phyloP scores from a whole-genome alignment of 2,888 invertebrate genomes.

The Aethes cnicana region DNA sequence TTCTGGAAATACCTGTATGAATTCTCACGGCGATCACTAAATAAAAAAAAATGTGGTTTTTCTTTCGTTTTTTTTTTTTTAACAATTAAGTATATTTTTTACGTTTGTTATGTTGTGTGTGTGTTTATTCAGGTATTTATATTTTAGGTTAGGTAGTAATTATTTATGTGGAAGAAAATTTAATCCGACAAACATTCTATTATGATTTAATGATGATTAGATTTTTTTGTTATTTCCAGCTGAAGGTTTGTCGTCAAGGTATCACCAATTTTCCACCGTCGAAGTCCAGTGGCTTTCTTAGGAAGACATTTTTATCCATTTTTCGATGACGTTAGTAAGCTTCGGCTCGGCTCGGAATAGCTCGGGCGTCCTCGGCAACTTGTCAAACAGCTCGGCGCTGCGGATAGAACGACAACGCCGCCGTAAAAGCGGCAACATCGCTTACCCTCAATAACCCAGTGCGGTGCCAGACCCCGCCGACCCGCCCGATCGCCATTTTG shows the following conservation, averaged over 20 bases:
- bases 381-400: conserved; percentile 39
- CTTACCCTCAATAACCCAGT: conserved; percentile 42
- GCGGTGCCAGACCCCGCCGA: conserved; percentile 24
- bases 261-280: background rate
- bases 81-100: too few species aligned
- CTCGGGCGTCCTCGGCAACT: conserved; percentile 49
- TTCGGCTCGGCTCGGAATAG: conserved; percentile 39
- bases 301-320: conserved; percentile 14
- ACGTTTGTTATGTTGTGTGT: too few species aligned
- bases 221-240: too few species aligned
- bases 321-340: conserved; percentile 20
- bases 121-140: too few species aligned
- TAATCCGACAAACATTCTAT: too few species aligned
- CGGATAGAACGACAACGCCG: conserved; percentile 45
- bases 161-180: too few species aligned
- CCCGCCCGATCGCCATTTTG: conserved; percentile 26
- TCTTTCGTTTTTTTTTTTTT: too few species aligned
- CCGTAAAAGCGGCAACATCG: conserved; percentile 71
- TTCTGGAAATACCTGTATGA: too few species aligned
- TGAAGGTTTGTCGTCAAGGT: background rate
- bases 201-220: too few species aligned
- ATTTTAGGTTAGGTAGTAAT: too few species aligned
- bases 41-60: too few species aligned
- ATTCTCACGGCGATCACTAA: too few species aligned
- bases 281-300: conserved; percentile 1